These are phyloP conservation scores for Phocoena sinus DNA, from an alignment of 2,113 vertebrate species.

Conservation along the genomic window DNA sequence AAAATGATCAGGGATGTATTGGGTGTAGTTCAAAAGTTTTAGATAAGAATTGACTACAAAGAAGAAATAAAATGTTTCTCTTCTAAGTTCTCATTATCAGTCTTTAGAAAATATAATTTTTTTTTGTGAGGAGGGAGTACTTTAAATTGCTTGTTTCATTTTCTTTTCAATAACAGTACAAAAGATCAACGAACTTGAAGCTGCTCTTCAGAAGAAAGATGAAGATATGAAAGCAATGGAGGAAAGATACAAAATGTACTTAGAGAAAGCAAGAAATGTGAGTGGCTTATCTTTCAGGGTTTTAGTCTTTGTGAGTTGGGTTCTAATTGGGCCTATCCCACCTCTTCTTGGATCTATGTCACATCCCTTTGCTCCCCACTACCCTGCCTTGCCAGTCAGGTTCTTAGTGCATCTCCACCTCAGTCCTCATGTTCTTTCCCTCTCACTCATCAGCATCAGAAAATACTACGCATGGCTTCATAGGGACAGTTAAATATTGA, in stretches of 20 bases:
- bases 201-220: conserved; percentile 96
- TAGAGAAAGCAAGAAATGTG: conserved; percentile 97
- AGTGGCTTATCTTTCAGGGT: conserved; percentile 67
- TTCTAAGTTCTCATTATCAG: not conserved
- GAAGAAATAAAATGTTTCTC: conserved; percentile 1
- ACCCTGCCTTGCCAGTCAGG: not conserved
- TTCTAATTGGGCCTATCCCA: not conserved
- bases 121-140: not conserved
- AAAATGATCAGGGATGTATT: not conserved
- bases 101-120: not conserved
- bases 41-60: conserved; percentile 22
- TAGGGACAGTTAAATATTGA: not conserved
- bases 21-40: conserved; percentile 29
- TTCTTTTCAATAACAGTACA: conserved; percentile 81
- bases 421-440: not conserved
- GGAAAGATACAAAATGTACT: conserved; percentile 97
- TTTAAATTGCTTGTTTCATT: conserved; percentile 12
- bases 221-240: conserved; percentile 99
- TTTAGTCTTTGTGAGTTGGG: not conserved
- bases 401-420: not conserved
- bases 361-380: not conserved
- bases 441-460: not conserved
- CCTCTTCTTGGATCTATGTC: not conserved
- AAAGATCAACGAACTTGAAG: conserved; percentile 91
- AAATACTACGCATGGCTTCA: not conserved